Conservation (phyloP, 2,113 vertebrate genomes). For the Setophaga kirtlandii region DNA sequence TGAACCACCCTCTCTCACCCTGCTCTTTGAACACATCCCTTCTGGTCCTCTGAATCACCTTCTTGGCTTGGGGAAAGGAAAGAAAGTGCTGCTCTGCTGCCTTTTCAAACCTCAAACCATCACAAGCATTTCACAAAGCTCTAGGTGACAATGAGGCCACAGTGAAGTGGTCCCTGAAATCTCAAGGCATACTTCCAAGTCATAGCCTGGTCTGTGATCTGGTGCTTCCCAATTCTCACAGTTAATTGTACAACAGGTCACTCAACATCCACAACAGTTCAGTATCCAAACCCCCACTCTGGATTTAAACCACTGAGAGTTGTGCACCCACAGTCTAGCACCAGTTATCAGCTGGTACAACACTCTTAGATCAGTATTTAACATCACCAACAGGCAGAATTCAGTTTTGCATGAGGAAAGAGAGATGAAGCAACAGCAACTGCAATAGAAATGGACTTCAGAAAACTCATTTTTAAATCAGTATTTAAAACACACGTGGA, state of each 20-base stretch:
- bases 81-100: neutral
- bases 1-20: neutral
- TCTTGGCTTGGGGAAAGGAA: neutral
- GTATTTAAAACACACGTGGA: neutral
- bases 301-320: accelerated
- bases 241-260: neutral
- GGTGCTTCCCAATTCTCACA: neutral
- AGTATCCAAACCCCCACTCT: neutral
- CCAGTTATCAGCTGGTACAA: neutral
- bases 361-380: neutral
- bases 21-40: neutral
- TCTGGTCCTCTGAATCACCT: neutral
- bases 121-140: neutral
- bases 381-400: neutral
- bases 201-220: neutral
- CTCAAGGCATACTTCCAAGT: neutral
- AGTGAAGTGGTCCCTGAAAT: neutral
- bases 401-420: neutral
- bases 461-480: neutral
- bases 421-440: neutral
- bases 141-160: neutral
- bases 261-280: neutral
- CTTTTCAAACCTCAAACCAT: neutral
- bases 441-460: neutral
- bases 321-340: neutral